Base-by-base conservation (phyloP, 2,113 vertebrate species). In the Anguilla japonica region DNA sequence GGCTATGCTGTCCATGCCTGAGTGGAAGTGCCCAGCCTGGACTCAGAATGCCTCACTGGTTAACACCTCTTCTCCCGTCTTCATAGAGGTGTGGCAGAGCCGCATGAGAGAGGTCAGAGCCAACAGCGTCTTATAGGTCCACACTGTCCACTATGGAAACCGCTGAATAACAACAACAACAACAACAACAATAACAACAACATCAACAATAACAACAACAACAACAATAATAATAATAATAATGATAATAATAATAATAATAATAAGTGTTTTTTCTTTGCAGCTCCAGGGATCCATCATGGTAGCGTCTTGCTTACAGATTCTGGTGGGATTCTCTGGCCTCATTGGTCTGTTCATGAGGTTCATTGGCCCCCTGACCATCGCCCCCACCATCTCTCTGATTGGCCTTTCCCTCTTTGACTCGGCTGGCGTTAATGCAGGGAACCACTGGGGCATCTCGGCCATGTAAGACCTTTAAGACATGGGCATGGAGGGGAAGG, bases 361-460 rank as follows among this genome's bases (percentile, higher is more conserved):
- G 80, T 99, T 97, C 92, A 99, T 99, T 0, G 97, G 98, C 2
- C 98, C 98, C 41, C 94, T 99, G 89, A 99, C 98, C 75, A 98
- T 99, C 1, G 97, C 98, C n/a, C 98, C 98, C 4, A 99, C 98
- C 85, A 98, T 99, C 92, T 94, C 97, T 57, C 96, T 98, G 87
- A 97, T 99, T 85, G 97, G 97, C 0, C 93, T 99, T 26, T 97
- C 98, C 13, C 96, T 99, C 88, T 99, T 97, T 79, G 95, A 97
- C 50, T 96, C 97, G 0, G 97, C 97, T 0, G 97, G 98, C 0
- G 84, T 86, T 0, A 95, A 96, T 0, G 98, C 98, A 16, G 98
- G 98, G 11, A 90, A 93, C 87, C 98, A 99, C 91, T 99, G 98
- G 98, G 98, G 98, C 43, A 96, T 99, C 60, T 94, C 98, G 0